Percentiles rank a stretch among this genome's conserved stretches.
Conservation (phyloP, 37 sponge, comb jelly and placozoan genomes). For the Cladorhizidae sp. region DNA sequence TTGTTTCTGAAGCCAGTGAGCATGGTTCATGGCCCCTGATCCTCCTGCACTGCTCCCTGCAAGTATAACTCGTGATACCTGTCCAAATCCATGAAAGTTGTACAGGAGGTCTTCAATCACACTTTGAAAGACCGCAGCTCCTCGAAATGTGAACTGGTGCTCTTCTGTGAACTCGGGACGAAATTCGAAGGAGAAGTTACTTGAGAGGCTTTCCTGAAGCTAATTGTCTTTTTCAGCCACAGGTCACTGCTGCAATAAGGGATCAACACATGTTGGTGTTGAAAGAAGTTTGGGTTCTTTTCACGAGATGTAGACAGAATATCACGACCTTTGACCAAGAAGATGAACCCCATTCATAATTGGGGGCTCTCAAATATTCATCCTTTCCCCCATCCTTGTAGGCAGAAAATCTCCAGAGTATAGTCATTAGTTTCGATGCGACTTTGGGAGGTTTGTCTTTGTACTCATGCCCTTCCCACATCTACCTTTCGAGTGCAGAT, state of each 20-base stretch:
- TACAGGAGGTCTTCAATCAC: slow-evolving; percentile 39
- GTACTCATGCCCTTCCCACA: slow-evolving; percentile 32
- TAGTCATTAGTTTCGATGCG: slow-evolving; percentile 53
- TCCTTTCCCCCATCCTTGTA: background rate
- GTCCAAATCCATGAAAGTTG: slow-evolving; percentile 14
- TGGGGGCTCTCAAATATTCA: too few relatives aligned
- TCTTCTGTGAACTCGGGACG: slow-evolving; percentile 24
- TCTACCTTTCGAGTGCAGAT: too few relatives aligned
- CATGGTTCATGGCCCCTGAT: slow-evolving; percentile 62
- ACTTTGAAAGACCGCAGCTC: slow-evolving; percentile 32
- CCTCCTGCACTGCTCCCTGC: slow-evolving; percentile 87
- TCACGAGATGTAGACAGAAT: slow-evolving; percentile 25
- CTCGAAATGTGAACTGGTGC: slow-evolving; percentile 81
- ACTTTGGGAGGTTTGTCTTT: background rate
- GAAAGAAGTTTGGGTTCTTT: slow-evolving; percentile 44
- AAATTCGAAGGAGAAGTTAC: slow-evolving; percentile 40
- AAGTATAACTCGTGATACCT: slow-evolving; percentile 47
- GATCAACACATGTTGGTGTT: slow-evolving; percentile 59
- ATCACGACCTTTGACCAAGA: slow-evolving; percentile 43
- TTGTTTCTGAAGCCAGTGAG: slow-evolving; percentile 40
- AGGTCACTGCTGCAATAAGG: slow-evolving; percentile 79
- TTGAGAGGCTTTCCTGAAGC: too few relatives aligned
- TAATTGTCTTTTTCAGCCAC: slow-evolving; percentile 44
- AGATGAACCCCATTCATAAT: too few relatives aligned
- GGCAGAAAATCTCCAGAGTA: slow-evolving; percentile 26